phyloP scores from a whole-genome alignment of 1,140 invertebrate species.

The Coboldia fuscipes region DNA sequence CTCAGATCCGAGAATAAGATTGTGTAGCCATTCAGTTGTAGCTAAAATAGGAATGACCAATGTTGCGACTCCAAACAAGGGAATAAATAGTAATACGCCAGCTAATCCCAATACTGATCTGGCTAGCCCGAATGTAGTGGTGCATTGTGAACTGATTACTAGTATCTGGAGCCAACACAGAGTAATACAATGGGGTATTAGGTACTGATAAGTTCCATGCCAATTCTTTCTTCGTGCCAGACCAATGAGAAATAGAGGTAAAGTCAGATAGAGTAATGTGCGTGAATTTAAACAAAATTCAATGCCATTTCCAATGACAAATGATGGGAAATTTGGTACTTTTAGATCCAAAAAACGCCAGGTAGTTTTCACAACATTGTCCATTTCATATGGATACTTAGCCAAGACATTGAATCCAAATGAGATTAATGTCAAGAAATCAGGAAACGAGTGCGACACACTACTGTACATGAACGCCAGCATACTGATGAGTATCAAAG shows the following conservation, averaged over 20 bases:
- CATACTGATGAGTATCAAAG: slow-evolving; percentile 49
- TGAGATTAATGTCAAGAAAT: slow-evolving; percentile 48
- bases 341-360: slow-evolving; percentile 60
- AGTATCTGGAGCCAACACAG: slow-evolving; percentile 72
- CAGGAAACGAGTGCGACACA: slow-evolving; percentile 29
- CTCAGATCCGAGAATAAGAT: too few relatives aligned
- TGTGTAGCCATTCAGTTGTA: slow-evolving; percentile 41
- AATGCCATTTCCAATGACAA: slow-evolving; percentile 56
- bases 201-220: slow-evolving; percentile 51
- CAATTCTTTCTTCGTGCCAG: slow-evolving; percentile 52
- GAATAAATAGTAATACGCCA: slow-evolving; percentile 52
- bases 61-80: slow-evolving; percentile 50
- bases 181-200: slow-evolving; percentile 68
- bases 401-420: slow-evolving; percentile 60
- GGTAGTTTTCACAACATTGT: slow-evolving; percentile 51
- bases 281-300: slow-evolving; percentile 68
- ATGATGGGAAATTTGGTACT: slow-evolving; percentile 58
- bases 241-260: slow-evolving; percentile 44
- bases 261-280: slow-evolving; percentile 50
- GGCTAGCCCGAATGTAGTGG: slow-evolving; percentile 57
- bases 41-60: slow-evolving; percentile 49
- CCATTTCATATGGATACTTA: slow-evolving; percentile 65
- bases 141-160: slow-evolving; percentile 52
- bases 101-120: slow-evolving; percentile 52
- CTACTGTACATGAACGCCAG: slow-evolving; percentile 41